Evolutionary conservation across 2,113 vertebrate species (phyloP).

Genomic region (Psammodynastes pulverulentus): DNA sequence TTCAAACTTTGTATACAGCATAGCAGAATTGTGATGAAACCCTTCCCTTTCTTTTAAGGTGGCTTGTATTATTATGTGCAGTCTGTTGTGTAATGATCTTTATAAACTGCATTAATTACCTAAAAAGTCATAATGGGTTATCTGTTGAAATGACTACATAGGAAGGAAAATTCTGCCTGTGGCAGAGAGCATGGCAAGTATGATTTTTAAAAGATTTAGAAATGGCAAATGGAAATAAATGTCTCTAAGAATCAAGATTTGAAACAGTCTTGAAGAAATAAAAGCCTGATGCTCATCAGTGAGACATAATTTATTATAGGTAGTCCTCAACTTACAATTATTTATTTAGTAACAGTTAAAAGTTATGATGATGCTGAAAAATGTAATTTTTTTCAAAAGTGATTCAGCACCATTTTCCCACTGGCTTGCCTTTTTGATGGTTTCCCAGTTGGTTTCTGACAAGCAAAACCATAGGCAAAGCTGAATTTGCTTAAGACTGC

Average conservation of each 20-base stretch:
- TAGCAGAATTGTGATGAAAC: conserved; percentile 27
- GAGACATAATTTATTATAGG: neutral
- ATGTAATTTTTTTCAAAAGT: too few relatives aligned
- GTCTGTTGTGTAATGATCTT: neutral
- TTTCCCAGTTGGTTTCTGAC: neutral
- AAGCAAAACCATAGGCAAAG: neutral
- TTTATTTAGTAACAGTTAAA: too few relatives aligned
- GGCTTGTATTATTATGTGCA: conserved; percentile 19
- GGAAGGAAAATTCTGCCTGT: neutral
- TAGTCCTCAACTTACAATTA: too few relatives aligned
- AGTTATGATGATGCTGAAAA: too few relatives aligned
- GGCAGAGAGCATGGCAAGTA: neutral
- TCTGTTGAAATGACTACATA: conserved; percentile 34
- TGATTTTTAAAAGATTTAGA: neutral
- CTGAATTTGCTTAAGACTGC: neutral
- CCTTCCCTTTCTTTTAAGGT: conserved; percentile 1
- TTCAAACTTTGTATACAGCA: neutral
- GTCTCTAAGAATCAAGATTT: neutral
- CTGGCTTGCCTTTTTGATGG: too few relatives aligned
- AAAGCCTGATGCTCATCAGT: neutral
- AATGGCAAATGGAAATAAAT: neutral
- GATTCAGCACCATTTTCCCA: too few relatives aligned
- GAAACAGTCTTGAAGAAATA: neutral
- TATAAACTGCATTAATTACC: neutral
- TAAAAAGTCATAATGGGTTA: conserved; percentile 10